Evolutionary conservation across 2,888 invertebrate genomes (phyloP).

Genomic region (Drosophila histrio): DNA sequence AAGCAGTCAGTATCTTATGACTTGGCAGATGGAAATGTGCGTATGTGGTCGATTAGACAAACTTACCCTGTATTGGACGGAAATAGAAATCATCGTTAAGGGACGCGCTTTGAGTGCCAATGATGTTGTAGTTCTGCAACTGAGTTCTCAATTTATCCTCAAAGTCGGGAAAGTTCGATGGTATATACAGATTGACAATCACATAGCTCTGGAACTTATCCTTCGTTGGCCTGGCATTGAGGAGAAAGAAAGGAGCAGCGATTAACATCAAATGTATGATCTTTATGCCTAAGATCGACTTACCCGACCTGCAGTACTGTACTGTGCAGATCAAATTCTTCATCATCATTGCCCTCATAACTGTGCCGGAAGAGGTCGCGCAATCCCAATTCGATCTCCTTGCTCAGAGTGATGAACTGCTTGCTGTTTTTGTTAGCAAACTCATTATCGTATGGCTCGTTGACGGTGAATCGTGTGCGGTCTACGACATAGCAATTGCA

Average conservation of each 20-base stretch:
- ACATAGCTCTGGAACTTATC: slow-evolving; percentile 74
- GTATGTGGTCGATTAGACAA: neutral
- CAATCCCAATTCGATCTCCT: slow-evolving; percentile 56
- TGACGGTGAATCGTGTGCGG: slow-evolving; percentile 73
- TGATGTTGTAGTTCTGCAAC: slow-evolving; percentile 46
- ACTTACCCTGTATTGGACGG: slow-evolving; percentile 75
- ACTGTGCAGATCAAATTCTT: slow-evolving; percentile 55
- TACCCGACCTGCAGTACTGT: slow-evolving; percentile 73
- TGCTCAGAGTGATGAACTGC: slow-evolving; percentile 60
- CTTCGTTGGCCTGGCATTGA: slow-evolving; percentile 62
- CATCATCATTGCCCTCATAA: slow-evolving; percentile 57
- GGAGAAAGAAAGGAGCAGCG: neutral
- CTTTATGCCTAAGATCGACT: slow-evolving; percentile 42
- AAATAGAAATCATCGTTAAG: slow-evolving; percentile 72
- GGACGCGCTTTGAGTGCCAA: slow-evolving; percentile 70
- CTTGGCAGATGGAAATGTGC: neutral
- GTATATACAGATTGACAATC: slow-evolving; percentile 74
- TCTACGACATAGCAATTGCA: slow-evolving; percentile 50
- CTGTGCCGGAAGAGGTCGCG: slow-evolving; percentile 55
- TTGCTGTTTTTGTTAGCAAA: slow-evolving; percentile 46
- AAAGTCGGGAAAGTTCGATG: slow-evolving; percentile 56
- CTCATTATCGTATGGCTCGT: slow-evolving; percentile 69
- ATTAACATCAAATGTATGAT: neutral
- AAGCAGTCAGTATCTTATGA: slow-evolving; percentile 15
- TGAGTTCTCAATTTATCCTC: slow-evolving; percentile 55